A percentile compares a stretch with the other conserved stretches of the same genome.
phyloP scores from a whole-genome alignment of 2,888 invertebrate genomes.

The Parnassius glacialis region DNA sequence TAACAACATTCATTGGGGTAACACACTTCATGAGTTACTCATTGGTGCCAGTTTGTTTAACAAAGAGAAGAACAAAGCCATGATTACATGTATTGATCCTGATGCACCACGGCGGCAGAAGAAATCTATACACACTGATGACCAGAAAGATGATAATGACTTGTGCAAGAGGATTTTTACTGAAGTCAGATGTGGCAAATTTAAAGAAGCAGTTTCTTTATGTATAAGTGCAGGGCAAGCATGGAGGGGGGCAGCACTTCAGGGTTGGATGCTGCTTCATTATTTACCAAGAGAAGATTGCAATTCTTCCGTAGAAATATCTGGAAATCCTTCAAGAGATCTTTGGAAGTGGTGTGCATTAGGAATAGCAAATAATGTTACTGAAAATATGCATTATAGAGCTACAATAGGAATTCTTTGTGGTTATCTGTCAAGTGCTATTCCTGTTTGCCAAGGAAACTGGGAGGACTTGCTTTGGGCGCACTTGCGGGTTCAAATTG shows the following conservation, averaged over 20 bases:
- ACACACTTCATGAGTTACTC: constrained; percentile 90
- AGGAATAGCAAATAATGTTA: constrained; percentile 79
- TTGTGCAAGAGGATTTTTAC: constrained; percentile 83
- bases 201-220: constrained; percentile 91
- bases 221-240: constrained; percentile 93
- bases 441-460: constrained; percentile 86
- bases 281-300: constrained; percentile 87
- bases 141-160: constrained; percentile 87
- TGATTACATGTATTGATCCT: constrained; percentile 89
- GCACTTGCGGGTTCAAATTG: constrained; percentile 89
- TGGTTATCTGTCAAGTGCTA: constrained; percentile 89
- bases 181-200: constrained; percentile 91
- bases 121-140: constrained; percentile 90
- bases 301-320: constrained; percentile 79
- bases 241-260: constrained; percentile 94
- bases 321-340: constrained; percentile 91
- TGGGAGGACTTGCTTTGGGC: constrained; percentile 97
- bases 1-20: constrained; percentile 93
- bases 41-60: constrained; percentile 71
- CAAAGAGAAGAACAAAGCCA: constrained; percentile 64
- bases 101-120: constrained; percentile 92
- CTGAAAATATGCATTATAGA: constrained; percentile 78
- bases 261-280: constrained; percentile 94
- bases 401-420: constrained; percentile 90
- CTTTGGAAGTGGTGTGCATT: constrained; percentile 89